Base-by-base conservation (phyloP, 2,888 invertebrate species). In the Amphipyra tragopoginis region DNA sequence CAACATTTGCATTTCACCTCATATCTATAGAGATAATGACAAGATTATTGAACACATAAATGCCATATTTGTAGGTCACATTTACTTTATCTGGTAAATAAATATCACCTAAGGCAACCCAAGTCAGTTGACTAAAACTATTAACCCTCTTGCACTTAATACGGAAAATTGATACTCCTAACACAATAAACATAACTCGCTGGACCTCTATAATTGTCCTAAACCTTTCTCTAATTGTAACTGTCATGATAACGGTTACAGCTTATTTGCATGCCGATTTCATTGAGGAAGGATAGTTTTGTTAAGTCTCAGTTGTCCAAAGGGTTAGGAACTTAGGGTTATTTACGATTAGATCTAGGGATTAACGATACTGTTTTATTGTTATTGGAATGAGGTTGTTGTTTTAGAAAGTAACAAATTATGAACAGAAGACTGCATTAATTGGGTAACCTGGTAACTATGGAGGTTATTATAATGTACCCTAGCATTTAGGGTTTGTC, bases 161-260 rank as follows among this genome's bases (percentile, higher is more conserved):
- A 29, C 5, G 38, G 39, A 45, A 21, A 42, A 14, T 50, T 50
- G 13, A 49, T 34, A 47, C 14, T 47, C 7, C 1, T 13, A 21
- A 38, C 0, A 57, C 48, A 47, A 72, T 72, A 49, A 60, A 21
- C 43, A 48, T 54, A 49, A 43, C 15, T 68, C 33, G n/a, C 36
- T 26, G 45, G 14, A 38, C 53, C 53, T 57, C 48, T 48, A 51
- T 56, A 58, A 54, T 21, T 9, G 40, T 9, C 40, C 21, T 9
- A 55, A 47, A 45, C 70, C 64, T 50, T 52, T 55, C 21, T 26
- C 51, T 77, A 68, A 77, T 72, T 65, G 69, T 55, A 58, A 68
- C 42, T 33, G 55, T 54, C 40, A 42, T 21, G 73, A 65, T 53
- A 77, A 63, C 13, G 53, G 49, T 42, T 9, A 49, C 39, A 44